Evolutionary conservation across 2,888 invertebrate genomes (phyloP), one percentile per base, ranked within the genome.

Genomic region (Mechanitis messenoides): DNA sequence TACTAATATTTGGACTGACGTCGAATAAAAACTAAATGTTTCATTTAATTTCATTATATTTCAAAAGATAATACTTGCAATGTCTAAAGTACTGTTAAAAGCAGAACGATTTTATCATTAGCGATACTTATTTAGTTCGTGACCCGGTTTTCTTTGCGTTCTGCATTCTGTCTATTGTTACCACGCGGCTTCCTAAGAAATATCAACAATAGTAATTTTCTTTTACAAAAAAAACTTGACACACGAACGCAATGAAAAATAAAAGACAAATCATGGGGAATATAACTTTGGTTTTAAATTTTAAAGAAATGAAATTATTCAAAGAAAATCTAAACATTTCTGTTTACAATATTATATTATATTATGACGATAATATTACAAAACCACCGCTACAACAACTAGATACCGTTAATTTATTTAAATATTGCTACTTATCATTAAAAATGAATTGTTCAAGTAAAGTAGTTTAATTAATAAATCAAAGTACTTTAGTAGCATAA

Each of bases 91-190:
- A 31, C 7, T 31, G 31, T 28, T 31, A 31, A 50, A 11, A 50
- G 28, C 6, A 50, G 31, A 50, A 31, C 31, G 50, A 50, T 50
- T 50, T 50, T 50, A 50, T 31, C 50, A 50, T 50, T 50, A 50
- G 50, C 11, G 11, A 50, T 50, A 50, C 50, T 31, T 50, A 50
- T 50, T 50, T 50, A 28, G 28, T 11, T 31, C 50, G 50, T 50
- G 50, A 31, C 50, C 50, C 50, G 50, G 50, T 50, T 50, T 50
- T 50, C 50, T 50, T 50, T 50, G 28, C 50, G 50, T 50, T 50
- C 28, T 50, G 50, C 28, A 31, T 9, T 11, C 50, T 50, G 50
- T 31, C 50, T 50, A 31, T 50, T 50, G 50, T 50, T 50, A 50
- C 50, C 31, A 9, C 50, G 28, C 28, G 31, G 31, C 50, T 31